Evolutionary conservation across 2,888 invertebrate genomes (phyloP), one percentile per base, ranked within the genome.

Genomic region (Scaptomyza polygonia): DNA sequence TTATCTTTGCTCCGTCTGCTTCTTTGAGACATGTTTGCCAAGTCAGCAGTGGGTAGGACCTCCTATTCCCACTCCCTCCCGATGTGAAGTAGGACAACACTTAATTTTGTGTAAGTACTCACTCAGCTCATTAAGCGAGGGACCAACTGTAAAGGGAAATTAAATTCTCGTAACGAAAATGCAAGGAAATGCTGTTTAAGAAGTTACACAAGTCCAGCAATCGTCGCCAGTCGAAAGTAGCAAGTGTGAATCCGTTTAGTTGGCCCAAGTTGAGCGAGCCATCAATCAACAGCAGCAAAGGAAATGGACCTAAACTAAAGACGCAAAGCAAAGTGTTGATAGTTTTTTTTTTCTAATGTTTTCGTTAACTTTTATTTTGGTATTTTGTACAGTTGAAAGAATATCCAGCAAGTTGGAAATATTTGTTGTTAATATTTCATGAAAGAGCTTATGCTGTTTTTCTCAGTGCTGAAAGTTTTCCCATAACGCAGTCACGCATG

Each of bases 91-190:
- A 72, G 84, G 87, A 83, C 84, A 84, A 84, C 84, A 84, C 88
- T 84, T 84, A 88, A 88, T 84, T 84, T 88, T 84, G 75, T 88
- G 85, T 88, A 84, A 88, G 88, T 86, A 84, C 88, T 86, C 88
- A 84, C 84, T 84, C 88, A 84, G 88, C 88, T 84, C 84, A 84
- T 84, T 84, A 84, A 80, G 86, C 72, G 71, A 73, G 63, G 58
- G 74, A 64, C 27, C 36, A 34, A 29, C 63, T 53, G 49, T 34
- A 9, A 39, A 36, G 40, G 77, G 73, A 74, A 74, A 74, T 74
- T 74, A 49, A 67, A 74, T 77, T 73, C 77, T 39, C 36, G 14
- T 44, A 29, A 29, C 51, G 36, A 51, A 66, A 58, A 51, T 39
- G 36, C 14, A 56, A 48, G 49, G 52, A 54, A 52, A 52, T 47